A percentile compares a stretch with the other conserved stretches of the same genome.
These are phyloP conservation scores for Calypte anna DNA, from an alignment of 2,113 vertebrate species.

Conservation along the genomic window DNA sequence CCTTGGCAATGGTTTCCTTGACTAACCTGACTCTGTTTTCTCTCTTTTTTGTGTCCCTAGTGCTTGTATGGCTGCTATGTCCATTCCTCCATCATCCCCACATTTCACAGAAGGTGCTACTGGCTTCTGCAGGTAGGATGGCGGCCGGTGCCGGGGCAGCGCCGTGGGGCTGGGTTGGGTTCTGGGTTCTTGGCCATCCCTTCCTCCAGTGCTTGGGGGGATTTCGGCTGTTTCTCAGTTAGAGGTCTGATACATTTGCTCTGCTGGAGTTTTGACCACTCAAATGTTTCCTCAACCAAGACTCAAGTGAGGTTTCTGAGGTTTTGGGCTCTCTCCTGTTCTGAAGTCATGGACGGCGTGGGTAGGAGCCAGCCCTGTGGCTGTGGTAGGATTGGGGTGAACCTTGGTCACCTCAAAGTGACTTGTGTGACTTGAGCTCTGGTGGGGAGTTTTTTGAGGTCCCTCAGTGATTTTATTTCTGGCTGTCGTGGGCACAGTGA, in stretches of 20 bases:
- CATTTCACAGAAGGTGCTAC: constrained; percentile 99
- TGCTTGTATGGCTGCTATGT: constrained; percentile 99
- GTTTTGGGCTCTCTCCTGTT: background rate
- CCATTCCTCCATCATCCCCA: constrained; percentile 99
- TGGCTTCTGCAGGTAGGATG: constrained; percentile 98
- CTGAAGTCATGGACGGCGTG: fast-evolving
- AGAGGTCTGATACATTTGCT: background rate
- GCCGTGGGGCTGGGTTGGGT: background rate
- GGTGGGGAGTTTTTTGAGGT: background rate
- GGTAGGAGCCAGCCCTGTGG: background rate
- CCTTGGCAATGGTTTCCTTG: background rate
- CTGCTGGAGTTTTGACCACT: background rate
- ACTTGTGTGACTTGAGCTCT: background rate
- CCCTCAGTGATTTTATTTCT: background rate
- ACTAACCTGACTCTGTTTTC: constrained; percentile 59
- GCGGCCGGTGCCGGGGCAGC: background rate
- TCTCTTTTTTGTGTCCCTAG: constrained; percentile 79
- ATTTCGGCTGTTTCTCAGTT: background rate
- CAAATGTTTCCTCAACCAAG: background rate
- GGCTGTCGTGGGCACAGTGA: background rate
- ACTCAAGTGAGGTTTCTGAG: background rate
- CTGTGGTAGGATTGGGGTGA: background rate
- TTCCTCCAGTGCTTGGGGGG: background rate
- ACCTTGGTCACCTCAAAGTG: background rate
- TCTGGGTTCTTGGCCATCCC: no score